Conservation (phyloP, 2,113 vertebrate species). For the Tichodroma muraria region DNA sequence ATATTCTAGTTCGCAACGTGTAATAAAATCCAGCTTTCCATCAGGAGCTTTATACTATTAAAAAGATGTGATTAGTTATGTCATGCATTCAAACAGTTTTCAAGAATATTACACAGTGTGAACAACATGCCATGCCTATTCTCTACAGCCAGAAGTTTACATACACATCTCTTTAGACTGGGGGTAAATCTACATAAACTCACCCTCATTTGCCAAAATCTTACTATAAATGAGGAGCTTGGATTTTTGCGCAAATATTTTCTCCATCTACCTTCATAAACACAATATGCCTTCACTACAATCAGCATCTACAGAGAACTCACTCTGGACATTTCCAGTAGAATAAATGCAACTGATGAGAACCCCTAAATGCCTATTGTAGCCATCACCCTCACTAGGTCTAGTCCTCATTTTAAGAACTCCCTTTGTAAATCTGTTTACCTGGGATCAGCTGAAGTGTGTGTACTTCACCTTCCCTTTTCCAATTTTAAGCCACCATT, state of each 20-base stretch:
- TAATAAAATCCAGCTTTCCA: not conserved
- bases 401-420: not conserved
- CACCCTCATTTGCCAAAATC: not conserved
- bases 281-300: not conserved
- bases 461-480: not conserved
- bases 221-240: not conserved
- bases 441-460: not conserved
- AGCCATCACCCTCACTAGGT: not conserved
- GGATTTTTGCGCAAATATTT: not conserved
- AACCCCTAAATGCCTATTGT: not conserved
- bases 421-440: not conserved
- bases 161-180: not conserved
- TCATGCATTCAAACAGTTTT: not conserved
- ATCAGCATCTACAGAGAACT: not conserved
- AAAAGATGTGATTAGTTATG: not conserved
- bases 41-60: not conserved
- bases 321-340: not conserved
- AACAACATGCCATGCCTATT: not conserved
- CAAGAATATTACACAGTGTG: not conserved
- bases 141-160: not conserved
- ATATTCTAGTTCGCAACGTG: not conserved
- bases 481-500: not conserved
- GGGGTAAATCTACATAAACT: not conserved
- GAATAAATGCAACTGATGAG: not conserved
- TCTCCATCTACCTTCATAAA: not conserved